Conservation (phyloP, 2,888 invertebrate species). For the Enchytraeus crypticus region DNA sequence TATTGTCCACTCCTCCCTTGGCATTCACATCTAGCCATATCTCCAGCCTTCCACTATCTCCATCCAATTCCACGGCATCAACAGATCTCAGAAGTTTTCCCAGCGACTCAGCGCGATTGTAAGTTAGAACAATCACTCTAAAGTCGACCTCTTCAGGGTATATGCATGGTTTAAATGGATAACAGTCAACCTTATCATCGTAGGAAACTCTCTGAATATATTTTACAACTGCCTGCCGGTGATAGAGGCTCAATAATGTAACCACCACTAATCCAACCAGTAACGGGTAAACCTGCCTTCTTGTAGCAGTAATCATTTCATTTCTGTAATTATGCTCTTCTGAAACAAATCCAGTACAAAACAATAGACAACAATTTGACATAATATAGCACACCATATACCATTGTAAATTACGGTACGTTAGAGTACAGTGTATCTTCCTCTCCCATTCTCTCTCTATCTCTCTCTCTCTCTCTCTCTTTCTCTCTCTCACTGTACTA, state of each 20-base stretch:
- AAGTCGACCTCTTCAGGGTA: conserved; percentile 16
- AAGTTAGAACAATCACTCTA: conserved; percentile 19
- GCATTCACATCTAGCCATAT: conserved; percentile 19
- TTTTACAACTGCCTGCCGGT: background rate
- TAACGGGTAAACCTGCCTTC: too few species aligned
- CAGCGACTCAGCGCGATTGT: conserved; percentile 15
- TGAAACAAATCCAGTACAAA: too few species aligned
- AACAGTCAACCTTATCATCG: background rate
- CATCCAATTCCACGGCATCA: conserved; percentile 5
- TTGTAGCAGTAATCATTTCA: too few species aligned
- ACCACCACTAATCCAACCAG: background rate
- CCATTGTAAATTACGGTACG: too few species aligned
- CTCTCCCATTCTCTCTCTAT: too few species aligned
- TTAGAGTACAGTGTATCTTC: too few species aligned
- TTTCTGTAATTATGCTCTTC: too few species aligned
- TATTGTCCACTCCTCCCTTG: conserved; percentile 6
- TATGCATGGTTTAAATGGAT: conserved; percentile 13
- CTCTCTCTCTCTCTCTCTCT: too few species aligned
- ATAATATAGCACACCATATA: too few species aligned
- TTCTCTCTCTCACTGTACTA: too few species aligned
- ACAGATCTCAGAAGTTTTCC: conserved; percentile 6
- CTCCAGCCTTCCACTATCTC: conserved; percentile 13
- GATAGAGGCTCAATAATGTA: background rate
- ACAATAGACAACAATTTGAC: too few species aligned
- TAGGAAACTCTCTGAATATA: background rate